phyloP scores from a whole-genome alignment of 2,113 vertebrate genomes.

The Myotis brandtii region DNA sequence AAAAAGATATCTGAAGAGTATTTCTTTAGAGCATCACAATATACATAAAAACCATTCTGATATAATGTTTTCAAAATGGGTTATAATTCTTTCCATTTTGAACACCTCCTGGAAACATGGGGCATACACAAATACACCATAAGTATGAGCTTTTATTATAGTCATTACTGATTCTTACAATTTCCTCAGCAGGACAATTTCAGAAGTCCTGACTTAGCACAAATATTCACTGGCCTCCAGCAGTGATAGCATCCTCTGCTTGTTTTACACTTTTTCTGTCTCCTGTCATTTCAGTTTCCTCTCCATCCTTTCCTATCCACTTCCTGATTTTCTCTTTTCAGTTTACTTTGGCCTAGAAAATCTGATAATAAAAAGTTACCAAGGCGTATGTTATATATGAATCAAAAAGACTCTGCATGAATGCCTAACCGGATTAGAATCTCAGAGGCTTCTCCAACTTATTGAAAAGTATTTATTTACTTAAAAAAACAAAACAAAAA shows the following conservation, averaged over 20 bases:
- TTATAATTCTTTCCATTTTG: constrained; percentile 30
- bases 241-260: not conserved
- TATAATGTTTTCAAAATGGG: constrained; percentile 42
- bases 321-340: constrained; percentile 57
- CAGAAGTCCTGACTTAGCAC: not conserved
- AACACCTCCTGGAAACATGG: constrained; percentile 5
- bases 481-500: not conserved
- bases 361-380: constrained; percentile 8
- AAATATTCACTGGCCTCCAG: not conserved
- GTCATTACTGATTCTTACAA: not conserved
- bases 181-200: not conserved
- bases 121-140: not conserved
- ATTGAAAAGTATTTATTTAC: not conserved
- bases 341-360: constrained; percentile 63
- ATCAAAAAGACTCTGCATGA: constrained; percentile 24
- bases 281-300: constrained; percentile 47
- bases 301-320: not conserved
- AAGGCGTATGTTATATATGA: constrained; percentile 24
- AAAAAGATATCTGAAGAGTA: not conserved
- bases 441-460: not conserved
- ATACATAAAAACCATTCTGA: constrained; percentile 31
- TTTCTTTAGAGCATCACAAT: not conserved
- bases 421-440: not conserved
- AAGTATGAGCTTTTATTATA: not conserved
- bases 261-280: constrained; percentile 24